A percentile compares a stretch with the other conserved stretches of the same genome.
Evolutionary conservation across 2,888 invertebrate genomes (phyloP).

Genomic region (Antheraea assamensis): DNA sequence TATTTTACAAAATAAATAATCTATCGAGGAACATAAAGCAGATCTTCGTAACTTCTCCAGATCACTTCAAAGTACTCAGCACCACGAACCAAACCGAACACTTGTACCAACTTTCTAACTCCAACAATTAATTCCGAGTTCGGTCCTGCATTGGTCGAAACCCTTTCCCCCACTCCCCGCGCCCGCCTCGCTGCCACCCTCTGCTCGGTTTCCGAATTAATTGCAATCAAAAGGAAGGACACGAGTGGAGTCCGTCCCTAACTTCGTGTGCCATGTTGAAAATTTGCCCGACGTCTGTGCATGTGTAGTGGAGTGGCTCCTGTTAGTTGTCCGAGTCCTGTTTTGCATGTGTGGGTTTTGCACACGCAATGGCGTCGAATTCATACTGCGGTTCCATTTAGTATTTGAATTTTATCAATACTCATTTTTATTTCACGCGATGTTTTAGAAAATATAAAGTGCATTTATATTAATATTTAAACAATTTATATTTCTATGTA

Average conservation of each 20-base stretch:
- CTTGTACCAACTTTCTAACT: constrained; percentile 59
- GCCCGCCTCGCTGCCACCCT: constrained; percentile 44
- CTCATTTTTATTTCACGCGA: background rate
- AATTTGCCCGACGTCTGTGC: constrained; percentile 57
- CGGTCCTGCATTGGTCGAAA: constrained; percentile 77
- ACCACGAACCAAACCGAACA: constrained; percentile 57
- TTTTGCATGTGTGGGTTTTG: constrained; percentile 39
- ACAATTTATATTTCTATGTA: too few species aligned
- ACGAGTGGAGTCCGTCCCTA: constrained; percentile 79
- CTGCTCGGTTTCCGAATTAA: constrained; percentile 74
- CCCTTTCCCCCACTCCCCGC: constrained; percentile 55
- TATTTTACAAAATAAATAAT: background rate
- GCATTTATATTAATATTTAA: too few species aligned
- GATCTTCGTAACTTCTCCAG: background rate
- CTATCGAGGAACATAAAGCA: background rate
- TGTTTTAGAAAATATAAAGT: too few species aligned
- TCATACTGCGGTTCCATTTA: constrained; percentile 4
- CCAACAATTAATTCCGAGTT: constrained; percentile 67
- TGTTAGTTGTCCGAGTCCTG: constrained; percentile 23
- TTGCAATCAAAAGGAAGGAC: constrained; percentile 83
- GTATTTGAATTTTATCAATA: background rate
- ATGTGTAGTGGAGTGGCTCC: constrained; percentile 51
- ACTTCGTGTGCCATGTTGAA: constrained; percentile 77
- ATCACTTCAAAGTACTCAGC: constrained; percentile 49
- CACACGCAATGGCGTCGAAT: constrained; percentile 40